These are phyloP conservation scores for Sphaerolaimus hirsutus DNA, from an alignment of 2,888 invertebrate genomes.

Conservation along the genomic window DNA sequence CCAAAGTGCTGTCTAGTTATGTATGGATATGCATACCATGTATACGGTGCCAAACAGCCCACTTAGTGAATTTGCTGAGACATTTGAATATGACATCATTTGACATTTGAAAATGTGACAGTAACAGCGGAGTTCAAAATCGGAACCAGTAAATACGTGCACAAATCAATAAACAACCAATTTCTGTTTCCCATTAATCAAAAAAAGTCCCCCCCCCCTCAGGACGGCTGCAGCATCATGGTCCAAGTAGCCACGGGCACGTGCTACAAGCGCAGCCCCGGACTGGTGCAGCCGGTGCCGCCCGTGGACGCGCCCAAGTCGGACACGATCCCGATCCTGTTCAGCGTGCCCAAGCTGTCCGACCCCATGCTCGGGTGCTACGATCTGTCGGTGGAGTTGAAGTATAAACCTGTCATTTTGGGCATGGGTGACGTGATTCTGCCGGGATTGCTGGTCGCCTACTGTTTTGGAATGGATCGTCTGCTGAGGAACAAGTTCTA, in stretches of 20 bases:
- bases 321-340: conserved; percentile 31
- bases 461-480: conserved; percentile 32
- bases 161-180: no score
- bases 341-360: conserved; percentile 31
- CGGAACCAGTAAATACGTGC: no score
- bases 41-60: no score
- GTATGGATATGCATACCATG: no score
- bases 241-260: conserved; percentile 35
- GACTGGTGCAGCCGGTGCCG: conserved; percentile 12
- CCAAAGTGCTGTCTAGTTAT: no score
- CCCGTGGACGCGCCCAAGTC: conserved; percentile 11
- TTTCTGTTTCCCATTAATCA: no score
- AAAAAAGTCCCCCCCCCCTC: no score
- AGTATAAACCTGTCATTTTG: conserved; percentile 24
- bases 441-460: conserved; percentile 34
- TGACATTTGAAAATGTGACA: no score
- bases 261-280: conserved; percentile 7
- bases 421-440: conserved; percentile 37
- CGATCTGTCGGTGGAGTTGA: conserved; percentile 14
- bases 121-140: no score
- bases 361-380: conserved; percentile 19
- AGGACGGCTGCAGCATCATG: conserved; percentile 36
- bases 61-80: no score
- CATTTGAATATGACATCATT: no score
- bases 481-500: conserved; percentile 16